Evolutionary conservation across 2,888 invertebrate species (phyloP).

Genomic region (Apotomis capreana): DNA sequence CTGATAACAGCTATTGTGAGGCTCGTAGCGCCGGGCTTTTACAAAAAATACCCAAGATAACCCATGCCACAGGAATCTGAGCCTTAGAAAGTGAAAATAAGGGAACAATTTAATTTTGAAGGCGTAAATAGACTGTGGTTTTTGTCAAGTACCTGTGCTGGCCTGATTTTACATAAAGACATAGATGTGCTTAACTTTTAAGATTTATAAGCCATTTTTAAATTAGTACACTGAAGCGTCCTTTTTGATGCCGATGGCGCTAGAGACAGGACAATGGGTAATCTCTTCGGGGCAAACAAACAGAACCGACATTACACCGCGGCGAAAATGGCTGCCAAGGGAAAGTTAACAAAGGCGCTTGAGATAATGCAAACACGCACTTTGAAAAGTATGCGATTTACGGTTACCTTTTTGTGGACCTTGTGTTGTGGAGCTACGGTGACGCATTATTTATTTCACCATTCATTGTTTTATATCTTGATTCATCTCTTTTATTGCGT

Average conservation of each 20-base stretch:
- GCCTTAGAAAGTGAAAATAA: slow-evolving; percentile 9
- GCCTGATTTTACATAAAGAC: slow-evolving; percentile 4
- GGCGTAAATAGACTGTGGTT: slow-evolving; percentile 14
- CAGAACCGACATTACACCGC: slow-evolving; percentile 64
- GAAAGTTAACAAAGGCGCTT: slow-evolving; percentile 70
- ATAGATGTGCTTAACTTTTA: neutral
- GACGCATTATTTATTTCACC: slow-evolving; percentile 36
- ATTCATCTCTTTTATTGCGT: neutral
- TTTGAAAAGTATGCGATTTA: slow-evolving; percentile 64
- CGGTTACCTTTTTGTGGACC: slow-evolving; percentile 63
- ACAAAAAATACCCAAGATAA: slow-evolving; percentile 43
- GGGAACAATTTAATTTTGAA: slow-evolving; percentile 8
- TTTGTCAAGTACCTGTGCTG: slow-evolving; percentile 35
- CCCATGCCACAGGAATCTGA: neutral
- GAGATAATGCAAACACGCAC: slow-evolving; percentile 66
- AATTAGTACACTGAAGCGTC: slow-evolving; percentile 61
- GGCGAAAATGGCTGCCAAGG: slow-evolving; percentile 61
- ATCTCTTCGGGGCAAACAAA: slow-evolving; percentile 70
- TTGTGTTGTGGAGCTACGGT: slow-evolving; percentile 48
- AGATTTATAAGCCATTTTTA: slow-evolving; percentile 1
- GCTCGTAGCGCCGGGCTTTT: slow-evolving; percentile 49
- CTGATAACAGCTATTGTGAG: slow-evolving; percentile 59
- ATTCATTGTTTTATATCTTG: neutral
- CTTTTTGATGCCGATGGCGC: slow-evolving; percentile 68
- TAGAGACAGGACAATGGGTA: slow-evolving; percentile 69